Evolutionary conservation across 37 sponge, comb jelly and placozoan species (phyloP).

Genomic region (Spongilla lacustris): DNA sequence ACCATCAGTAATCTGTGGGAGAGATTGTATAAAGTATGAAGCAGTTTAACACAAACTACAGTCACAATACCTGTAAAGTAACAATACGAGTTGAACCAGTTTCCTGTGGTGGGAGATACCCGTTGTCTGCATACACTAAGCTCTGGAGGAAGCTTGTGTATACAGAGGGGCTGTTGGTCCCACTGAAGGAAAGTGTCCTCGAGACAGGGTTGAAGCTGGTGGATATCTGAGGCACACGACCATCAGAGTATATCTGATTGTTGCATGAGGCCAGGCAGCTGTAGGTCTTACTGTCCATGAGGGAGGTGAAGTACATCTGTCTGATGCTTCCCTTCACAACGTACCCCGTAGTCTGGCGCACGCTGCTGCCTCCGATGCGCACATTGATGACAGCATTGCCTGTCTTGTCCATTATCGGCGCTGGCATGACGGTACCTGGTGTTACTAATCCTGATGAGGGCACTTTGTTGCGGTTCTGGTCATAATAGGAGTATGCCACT

Average conservation of each 20-base stretch:
- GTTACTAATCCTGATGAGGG: not conserved
- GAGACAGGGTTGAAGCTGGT: constrained; percentile 52
- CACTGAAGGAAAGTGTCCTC: constrained; percentile 34
- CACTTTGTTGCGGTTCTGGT: not conserved
- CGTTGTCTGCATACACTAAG: constrained; percentile 41
- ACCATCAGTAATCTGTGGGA: constrained; percentile 33
- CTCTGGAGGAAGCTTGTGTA: constrained; percentile 45
- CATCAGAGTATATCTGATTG: constrained; percentile 14
- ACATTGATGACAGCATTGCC: constrained; percentile 12
- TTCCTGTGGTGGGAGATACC: constrained; percentile 47
- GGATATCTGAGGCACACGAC: not conserved
- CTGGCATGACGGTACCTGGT: constrained; percentile 26
- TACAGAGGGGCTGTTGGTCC: not conserved
- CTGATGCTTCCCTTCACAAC: constrained; percentile 38
- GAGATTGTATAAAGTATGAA: not conserved
- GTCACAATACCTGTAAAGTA: constrained; percentile 16
- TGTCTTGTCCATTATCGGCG: constrained; percentile 33
- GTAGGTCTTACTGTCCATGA: constrained; percentile 7
- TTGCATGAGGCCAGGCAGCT: constrained; percentile 65
- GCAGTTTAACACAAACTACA: not conserved
- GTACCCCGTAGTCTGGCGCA: not conserved
- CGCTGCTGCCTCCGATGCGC: constrained; percentile 43
- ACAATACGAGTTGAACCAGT: constrained; percentile 42
- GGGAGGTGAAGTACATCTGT: constrained; percentile 23
- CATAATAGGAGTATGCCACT: constrained; percentile 23